These are phyloP conservation scores for Mormoops blainvillei DNA, from an alignment of 2,113 vertebrate genomes.

Conservation along the genomic window DNA sequence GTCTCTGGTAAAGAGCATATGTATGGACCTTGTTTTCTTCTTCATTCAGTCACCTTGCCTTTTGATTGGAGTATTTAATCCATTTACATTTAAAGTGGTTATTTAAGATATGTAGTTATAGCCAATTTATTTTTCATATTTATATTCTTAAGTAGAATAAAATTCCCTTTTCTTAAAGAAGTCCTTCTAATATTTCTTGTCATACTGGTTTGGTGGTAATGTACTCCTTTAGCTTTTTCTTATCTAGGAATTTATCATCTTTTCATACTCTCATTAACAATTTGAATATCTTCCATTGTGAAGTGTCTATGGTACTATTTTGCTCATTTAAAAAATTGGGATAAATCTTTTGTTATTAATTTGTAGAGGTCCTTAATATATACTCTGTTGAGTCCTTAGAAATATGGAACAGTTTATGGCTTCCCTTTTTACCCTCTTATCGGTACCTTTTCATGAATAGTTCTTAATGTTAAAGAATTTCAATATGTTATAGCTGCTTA, in stretches of 20 bases:
- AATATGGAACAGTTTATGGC: background rate
- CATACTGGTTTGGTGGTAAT: background rate
- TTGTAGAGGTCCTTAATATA: background rate
- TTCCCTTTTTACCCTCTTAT: background rate
- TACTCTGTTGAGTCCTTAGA: background rate
- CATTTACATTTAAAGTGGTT: background rate
- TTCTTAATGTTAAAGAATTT: background rate
- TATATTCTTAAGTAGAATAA: background rate
- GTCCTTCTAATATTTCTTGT: background rate
- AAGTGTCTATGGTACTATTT: background rate
- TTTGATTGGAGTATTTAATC: background rate
- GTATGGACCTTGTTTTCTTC: background rate
- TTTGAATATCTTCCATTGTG: too few species aligned
- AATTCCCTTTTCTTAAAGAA: background rate
- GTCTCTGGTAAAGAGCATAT: background rate
- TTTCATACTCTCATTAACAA: too few species aligned
- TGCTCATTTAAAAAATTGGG: background rate
- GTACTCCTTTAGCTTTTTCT: too few species aligned
- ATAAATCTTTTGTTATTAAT: background rate
- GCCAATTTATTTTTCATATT: background rate
- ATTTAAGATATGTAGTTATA: background rate
- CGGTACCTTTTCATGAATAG: background rate
- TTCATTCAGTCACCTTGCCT: background rate
- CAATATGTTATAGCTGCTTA: background rate
- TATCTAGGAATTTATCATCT: too few species aligned